These are phyloP conservation scores for Metopolophium dirhodum DNA, from an alignment of 1,140 invertebrate species.

Conservation along the genomic window DNA sequence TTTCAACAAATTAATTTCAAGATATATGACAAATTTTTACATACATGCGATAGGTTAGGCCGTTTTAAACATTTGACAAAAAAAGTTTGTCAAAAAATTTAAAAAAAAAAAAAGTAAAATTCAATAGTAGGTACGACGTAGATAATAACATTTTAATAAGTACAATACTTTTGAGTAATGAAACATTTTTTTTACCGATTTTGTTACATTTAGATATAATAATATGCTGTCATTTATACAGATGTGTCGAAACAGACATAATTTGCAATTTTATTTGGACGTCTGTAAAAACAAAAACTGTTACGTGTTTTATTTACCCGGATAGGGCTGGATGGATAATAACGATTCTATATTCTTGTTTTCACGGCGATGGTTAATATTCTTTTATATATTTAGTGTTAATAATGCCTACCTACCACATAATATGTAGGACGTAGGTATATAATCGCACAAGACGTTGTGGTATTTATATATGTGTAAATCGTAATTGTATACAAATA, in stretches of 20 bases:
- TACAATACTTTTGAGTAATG: not conserved
- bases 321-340: too few relatives aligned
- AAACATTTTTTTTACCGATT: not conserved
- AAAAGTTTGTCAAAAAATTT: not conserved
- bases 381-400: too few relatives aligned
- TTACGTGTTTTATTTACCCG: not conserved
- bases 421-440: too few relatives aligned
- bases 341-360: not conserved
- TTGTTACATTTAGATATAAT: not conserved
- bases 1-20: not conserved
- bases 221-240: not conserved
- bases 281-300: not conserved
- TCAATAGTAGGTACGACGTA: not conserved
- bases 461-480: too few relatives aligned
- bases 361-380: too few relatives aligned
- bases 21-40: accelerated
- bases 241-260: not conserved
- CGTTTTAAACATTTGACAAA: not conserved
- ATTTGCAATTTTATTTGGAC: not conserved
- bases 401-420: too few relatives aligned
- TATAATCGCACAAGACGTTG: too few relatives aligned
- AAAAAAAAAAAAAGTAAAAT: not conserved
- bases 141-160: not conserved
- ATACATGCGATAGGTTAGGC: not conserved
- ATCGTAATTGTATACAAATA: too few relatives aligned